Percentiles rank a stretch among this genome's conserved stretches.
Evolutionary conservation across 2,113 vertebrate genomes (phyloP).

Genomic region (Columba livia): DNA sequence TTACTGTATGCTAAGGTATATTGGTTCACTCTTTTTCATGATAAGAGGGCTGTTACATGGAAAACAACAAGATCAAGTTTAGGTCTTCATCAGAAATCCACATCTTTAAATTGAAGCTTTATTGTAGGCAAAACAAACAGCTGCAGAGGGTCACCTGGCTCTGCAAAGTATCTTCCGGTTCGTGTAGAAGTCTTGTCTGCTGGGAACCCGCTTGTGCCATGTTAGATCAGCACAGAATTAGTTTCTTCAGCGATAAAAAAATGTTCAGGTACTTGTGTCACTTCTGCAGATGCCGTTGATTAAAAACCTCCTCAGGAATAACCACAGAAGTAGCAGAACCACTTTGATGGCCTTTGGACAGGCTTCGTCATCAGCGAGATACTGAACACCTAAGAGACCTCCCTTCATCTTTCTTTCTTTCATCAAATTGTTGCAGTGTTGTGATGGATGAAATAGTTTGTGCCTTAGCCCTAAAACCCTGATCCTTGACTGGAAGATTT

Average conservation of each 20-base stretch:
- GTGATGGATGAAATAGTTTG: slow-evolving; percentile 8
- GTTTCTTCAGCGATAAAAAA: background rate
- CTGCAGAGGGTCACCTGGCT: background rate
- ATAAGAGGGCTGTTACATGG: background rate
- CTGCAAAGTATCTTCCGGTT: background rate
- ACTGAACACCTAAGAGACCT: background rate
- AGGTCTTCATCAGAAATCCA: background rate
- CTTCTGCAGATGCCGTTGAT: background rate
- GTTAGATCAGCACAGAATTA: background rate
- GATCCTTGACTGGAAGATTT: background rate
- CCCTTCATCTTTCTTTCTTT: background rate
- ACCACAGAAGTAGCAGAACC: background rate
- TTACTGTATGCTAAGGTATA: background rate
- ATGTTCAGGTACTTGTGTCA: background rate
- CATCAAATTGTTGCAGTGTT: background rate
- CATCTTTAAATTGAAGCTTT: background rate
- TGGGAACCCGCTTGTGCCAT: background rate
- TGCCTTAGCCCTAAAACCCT: background rate
- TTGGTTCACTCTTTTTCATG: background rate
- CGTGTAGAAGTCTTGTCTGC: background rate
- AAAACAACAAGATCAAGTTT: background rate
- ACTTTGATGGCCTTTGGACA: background rate
- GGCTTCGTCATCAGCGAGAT: background rate
- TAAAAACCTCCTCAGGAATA: background rate
- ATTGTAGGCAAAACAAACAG: background rate